Base-by-base conservation (phyloP, 2,113 vertebrate genomes). In the Blennius ocellaris region DNA sequence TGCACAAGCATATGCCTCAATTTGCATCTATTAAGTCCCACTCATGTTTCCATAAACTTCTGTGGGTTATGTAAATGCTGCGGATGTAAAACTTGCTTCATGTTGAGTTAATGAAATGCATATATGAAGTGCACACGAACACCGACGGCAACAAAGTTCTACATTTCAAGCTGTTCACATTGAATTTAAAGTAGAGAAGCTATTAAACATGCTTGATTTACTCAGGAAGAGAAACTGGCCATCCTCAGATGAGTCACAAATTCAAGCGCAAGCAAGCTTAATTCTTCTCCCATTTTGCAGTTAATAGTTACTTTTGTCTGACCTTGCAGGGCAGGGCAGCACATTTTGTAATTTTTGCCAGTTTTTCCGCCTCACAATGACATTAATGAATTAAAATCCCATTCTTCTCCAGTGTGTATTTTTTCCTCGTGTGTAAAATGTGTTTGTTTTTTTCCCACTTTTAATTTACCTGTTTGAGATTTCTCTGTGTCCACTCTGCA, bases 391-490 rank as follows among this genome's bases (percentile, higher is more conserved):
- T 51, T 57, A 17, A 56, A 78, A 75, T 62, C 50, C 55, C 48
- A 48, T 53, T 62, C 5, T 5, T 21, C 39, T 56, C 7, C 40
- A 53, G 41, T 44, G 17, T 55, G 21, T 36, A 53, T 73, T 57
- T 53, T 21, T 30, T 30, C 21, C n/a, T 8, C 36, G 41, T 50
- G 63, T 64, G 56, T 59, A 21, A 48, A 77, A 50, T 68, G 12
- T 60, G 14, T 74, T 77, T 43, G 11, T 16, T 45, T 37, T 1
- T 64, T 6, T 53, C 61, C 56, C 48, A 66, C 79, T 67, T 55
- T 82, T 73, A 60, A 76, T 76, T 51, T 48, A 67, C 38, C 58
- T 73, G 44, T 39, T 62, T 75, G 61, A 78, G 58, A 80, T 72
- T 64, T 87, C 14, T 54, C 14, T 54, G 57, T 16, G 49, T 69